phyloP scores from a whole-genome alignment of 2,888 invertebrate species.

The Acrocyrtus sp. region DNA sequence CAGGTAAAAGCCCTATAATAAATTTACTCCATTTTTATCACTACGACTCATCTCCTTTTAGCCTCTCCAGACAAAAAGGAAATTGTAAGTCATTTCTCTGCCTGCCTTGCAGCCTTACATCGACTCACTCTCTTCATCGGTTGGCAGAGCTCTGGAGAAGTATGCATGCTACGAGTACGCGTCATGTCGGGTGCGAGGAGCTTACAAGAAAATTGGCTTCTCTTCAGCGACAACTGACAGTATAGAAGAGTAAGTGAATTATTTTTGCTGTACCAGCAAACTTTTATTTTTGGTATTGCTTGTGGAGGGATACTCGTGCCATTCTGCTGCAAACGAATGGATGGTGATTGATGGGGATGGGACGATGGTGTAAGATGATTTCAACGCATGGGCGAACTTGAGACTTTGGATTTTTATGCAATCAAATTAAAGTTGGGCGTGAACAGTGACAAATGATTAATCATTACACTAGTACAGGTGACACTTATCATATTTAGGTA shows the following conservation, averaged over 20 bases:
- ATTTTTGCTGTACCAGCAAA: no score
- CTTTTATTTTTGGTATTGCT: no score
- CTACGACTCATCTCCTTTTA: neutral
- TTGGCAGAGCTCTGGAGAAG: constrained; percentile 52
- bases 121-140: constrained; percentile 38
- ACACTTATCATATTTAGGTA: neutral
- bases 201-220: constrained; percentile 45
- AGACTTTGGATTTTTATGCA: constrained; percentile 8
- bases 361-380: neutral
- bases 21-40: neutral
- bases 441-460: no score
- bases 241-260: constrained; percentile 39
- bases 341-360: neutral
- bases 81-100: neutral
- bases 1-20: constrained; percentile 19
- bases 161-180: constrained; percentile 58
- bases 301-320: no score
- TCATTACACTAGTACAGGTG: no score
- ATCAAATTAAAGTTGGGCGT: constrained; percentile 25
- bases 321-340: neutral
- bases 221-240: neutral
- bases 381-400: neutral
- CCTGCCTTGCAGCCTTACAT: constrained; percentile 39
- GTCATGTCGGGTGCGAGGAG: constrained; percentile 51
- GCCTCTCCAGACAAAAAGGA: neutral